These are phyloP conservation scores for Somateria mollissima DNA, from an alignment of 2,797 vertebrate genomes.

Conservation along the genomic window DNA sequence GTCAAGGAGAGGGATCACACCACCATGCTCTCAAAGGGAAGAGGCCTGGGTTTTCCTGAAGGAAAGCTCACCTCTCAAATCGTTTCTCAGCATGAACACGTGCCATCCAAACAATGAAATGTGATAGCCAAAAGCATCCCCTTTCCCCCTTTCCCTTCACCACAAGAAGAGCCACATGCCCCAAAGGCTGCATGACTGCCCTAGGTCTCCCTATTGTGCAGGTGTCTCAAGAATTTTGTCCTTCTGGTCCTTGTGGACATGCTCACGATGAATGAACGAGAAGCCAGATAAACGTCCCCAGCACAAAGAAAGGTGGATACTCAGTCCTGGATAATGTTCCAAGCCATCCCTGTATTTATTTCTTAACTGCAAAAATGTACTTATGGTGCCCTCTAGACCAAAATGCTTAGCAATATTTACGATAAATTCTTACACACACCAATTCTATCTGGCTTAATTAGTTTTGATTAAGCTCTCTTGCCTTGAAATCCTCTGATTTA, in stretches of 20 bases:
- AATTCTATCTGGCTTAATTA: neutral
- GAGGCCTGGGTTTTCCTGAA: neutral
- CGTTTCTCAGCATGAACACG: neutral
- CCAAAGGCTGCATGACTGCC: neutral
- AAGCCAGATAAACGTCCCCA: neutral
- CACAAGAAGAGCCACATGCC: neutral
- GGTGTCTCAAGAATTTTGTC: neutral
- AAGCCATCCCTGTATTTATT: neutral
- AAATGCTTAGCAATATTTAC: neutral
- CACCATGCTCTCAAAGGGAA: fast-evolving
- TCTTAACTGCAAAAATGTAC: conserved; percentile 38
- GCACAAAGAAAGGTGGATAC: neutral
- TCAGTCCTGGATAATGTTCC: neutral
- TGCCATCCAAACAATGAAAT: neutral
- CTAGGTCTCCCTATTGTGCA: neutral
- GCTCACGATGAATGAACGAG: neutral
- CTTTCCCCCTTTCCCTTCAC: neutral
- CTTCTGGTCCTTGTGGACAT: neutral
- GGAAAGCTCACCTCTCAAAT: neutral
- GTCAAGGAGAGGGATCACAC: neutral
- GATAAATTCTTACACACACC: neutral
- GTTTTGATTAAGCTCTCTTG: neutral
- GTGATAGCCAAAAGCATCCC: neutral
- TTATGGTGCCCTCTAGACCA: conserved; percentile 69
- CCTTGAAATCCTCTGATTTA: neutral